Base-by-base conservation (phyloP, 2,113 vertebrate species). In the Pterophyllum scalare region DNA sequence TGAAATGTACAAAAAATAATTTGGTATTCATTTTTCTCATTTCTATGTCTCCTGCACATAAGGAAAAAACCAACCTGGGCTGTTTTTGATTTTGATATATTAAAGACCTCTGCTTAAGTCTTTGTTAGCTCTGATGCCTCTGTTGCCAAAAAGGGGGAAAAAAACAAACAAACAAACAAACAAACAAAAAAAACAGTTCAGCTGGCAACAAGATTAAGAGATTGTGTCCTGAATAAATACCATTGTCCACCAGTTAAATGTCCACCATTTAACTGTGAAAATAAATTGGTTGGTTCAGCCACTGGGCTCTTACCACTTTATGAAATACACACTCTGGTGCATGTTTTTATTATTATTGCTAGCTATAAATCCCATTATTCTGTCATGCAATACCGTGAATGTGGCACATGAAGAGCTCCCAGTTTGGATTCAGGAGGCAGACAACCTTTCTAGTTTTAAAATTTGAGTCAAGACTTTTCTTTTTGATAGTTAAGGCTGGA, bases 1-100 rank as follows among this genome's bases (percentile, higher is more conserved):
- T 54, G 65, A 84, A 83, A 84, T 52, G 52, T 7, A 56, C 14
- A 24, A 65, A 74, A 54, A 46, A 46, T 65, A 20, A 82, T 84
- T 90, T 84, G 19, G 65, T 75, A 84, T 90, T 87, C 82, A 81
- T 65, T 28, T 83, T 77, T 87, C 1, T 57, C 17, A n/a, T 86
- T 84, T 77, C 62, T 40, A 31, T 75, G 70, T 52, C 58, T 64
- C 33, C 26, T 64, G 59, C 49, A 33, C 65, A 54, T 26, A 24
- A 62, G 31, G 28, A 24, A 64, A 38, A 58, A 33, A 0, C 0
- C 2, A 22, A 43, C 13, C 49, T 10, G 15, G 2, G 54, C 56
- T 59, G 67, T 74, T 57, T 81, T 79, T 83, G 61, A 90, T 83
- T 87, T 89, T 82, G 70, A 90, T 86, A 12, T 65, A 90, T 83